Evolutionary conservation across 2,888 invertebrate species (phyloP).

Genomic region (Adineta ricciae): DNA sequence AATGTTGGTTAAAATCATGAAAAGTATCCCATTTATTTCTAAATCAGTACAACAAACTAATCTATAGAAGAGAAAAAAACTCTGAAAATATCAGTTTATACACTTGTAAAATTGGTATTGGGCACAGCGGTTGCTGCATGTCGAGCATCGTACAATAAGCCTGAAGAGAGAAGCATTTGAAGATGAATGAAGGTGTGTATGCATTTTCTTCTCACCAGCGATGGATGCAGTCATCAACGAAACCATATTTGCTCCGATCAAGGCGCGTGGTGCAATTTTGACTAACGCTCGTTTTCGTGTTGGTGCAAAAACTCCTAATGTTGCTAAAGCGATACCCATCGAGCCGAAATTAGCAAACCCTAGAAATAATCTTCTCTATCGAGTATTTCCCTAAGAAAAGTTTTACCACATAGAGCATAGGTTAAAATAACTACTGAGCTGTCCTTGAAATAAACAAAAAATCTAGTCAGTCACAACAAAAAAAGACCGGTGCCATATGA

Average conservation of each 20-base stretch:
- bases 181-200: background rate
- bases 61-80: no score
- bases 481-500: background rate
- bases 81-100: background rate
- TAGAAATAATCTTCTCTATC: background rate
- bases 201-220: background rate
- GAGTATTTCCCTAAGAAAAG: no score
- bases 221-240: background rate
- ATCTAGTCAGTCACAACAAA: background rate
- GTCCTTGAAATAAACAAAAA: conserved; percentile 22
- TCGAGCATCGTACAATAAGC: background rate
- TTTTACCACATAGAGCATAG: conserved; percentile 43
- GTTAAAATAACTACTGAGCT: conserved; percentile 41
- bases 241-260: conserved; percentile 38
- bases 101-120: background rate
- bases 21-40: no score
- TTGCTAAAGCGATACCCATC: conserved; percentile 43
- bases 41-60: no score
- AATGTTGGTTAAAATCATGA: no score
- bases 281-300: conserved; percentile 39
- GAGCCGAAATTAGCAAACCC: conserved; percentile 43
- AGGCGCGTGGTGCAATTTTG: conserved; percentile 41
- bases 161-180: background rate
- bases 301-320: conserved; percentile 42
- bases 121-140: background rate